Percentiles rank a stretch among this genome's conserved stretches.
Conservation (phyloP, 2,113 vertebrate species). For the Psophia crepitans region DNA sequence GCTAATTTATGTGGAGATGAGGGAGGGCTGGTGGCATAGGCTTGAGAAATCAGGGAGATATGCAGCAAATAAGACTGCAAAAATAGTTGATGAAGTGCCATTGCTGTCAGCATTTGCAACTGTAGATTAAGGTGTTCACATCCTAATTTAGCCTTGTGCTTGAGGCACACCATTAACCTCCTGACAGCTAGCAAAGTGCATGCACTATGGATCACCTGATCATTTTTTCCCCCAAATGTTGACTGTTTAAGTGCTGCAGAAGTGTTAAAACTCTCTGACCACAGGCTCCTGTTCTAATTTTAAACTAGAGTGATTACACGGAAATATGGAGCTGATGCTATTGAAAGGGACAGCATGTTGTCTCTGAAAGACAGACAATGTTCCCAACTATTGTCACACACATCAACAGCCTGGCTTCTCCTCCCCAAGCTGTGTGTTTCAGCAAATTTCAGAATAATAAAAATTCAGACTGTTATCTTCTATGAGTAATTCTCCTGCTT, state of each 20-base stretch:
- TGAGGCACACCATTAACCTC: constrained; percentile 50
- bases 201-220: constrained; percentile 1
- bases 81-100: constrained; percentile 28
- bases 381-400: constrained; percentile 40
- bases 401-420: constrained; percentile 10
- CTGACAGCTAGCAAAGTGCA: constrained; percentile 27
- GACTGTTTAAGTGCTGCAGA: constrained; percentile 33
- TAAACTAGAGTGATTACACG: background rate
- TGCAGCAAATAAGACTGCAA: constrained; percentile 51
- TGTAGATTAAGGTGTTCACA: constrained; percentile 41
- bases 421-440: background rate
- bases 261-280: background rate
- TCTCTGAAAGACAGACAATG: background rate
- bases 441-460: constrained; percentile 40
- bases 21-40: background rate
- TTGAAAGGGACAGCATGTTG: background rate
- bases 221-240: background rate
- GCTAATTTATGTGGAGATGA: constrained; percentile 56
- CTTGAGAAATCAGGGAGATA: constrained; percentile 5
- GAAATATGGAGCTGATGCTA: background rate
- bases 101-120: constrained; percentile 50
- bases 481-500: constrained; percentile 47
- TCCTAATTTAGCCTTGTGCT: constrained; percentile 39
- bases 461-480: constrained; percentile 24
- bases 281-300: constrained; percentile 20